Conservation (phyloP, 2,797 vertebrate species). For the Ctenochaetus hawaiiensis region DNA sequence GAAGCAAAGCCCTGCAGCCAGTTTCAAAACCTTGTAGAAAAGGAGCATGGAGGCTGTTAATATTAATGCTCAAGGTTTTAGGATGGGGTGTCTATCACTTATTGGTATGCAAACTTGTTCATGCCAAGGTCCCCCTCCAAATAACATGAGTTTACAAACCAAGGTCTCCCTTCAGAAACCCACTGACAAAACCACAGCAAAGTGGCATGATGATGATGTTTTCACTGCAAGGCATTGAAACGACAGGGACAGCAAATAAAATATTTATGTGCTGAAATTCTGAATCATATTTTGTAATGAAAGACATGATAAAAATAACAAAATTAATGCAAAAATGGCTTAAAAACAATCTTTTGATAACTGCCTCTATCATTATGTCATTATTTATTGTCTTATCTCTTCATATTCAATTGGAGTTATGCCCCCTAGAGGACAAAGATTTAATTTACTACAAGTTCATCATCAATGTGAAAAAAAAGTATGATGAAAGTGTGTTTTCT, state of each 20-base stretch:
- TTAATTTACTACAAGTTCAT: constrained; percentile 28
- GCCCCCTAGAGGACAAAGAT: constrained; percentile 16
- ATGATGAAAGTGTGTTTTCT: constrained; percentile 32
- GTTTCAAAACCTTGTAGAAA: neutral
- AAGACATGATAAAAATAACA: no score
- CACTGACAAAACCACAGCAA: no score
- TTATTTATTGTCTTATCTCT: neutral
- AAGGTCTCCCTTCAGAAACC: no score
- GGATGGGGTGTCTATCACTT: neutral
- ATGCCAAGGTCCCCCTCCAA: no score
- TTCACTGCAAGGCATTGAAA: no score
- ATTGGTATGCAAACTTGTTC: neutral
- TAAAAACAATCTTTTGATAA: neutral
- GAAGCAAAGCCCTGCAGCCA: neutral
- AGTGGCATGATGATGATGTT: no score
- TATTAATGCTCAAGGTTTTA: neutral
- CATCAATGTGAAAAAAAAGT: constrained; percentile 28
- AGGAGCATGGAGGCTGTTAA: neutral
- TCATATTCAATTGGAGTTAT: neutral
- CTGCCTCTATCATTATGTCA: no score
- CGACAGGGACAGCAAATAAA: no score
- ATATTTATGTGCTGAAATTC: no score
- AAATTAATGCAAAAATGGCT: neutral
- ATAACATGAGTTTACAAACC: no score
- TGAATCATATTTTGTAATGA: no score